phyloP scores from a whole-genome alignment of 1,140 invertebrate genomes.

The Carposina sasakii region DNA sequence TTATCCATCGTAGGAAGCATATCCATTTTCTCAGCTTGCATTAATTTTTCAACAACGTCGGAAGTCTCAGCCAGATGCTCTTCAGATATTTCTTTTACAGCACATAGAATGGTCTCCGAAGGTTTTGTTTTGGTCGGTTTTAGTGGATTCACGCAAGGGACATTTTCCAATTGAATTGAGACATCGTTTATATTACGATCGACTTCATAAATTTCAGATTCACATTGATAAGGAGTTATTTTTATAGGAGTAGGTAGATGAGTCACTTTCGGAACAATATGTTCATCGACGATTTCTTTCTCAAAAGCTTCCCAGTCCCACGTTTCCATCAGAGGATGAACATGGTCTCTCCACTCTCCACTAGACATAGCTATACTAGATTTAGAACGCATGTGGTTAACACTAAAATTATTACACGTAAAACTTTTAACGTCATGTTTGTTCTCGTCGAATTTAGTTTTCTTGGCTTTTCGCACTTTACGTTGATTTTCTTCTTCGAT shows the following conservation, averaged over 20 bases:
- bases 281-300: slow-evolving; percentile 59
- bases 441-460: slow-evolving; percentile 66
- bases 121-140: slow-evolving; percentile 73
- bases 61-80: slow-evolving; percentile 73
- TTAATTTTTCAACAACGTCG: slow-evolving; percentile 74
- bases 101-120: slow-evolving; percentile 65
- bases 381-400: slow-evolving; percentile 63
- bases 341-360: slow-evolving; percentile 75
- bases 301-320: slow-evolving; percentile 78
- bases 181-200: slow-evolving; percentile 68
- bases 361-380: slow-evolving; percentile 66
- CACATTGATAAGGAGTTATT: slow-evolving; percentile 67
- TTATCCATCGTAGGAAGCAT: slow-evolving; percentile 77
- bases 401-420: slow-evolving; percentile 50
- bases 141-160: slow-evolving; percentile 76
- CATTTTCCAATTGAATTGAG: slow-evolving; percentile 74
- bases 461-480: slow-evolving; percentile 60
- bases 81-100: slow-evolving; percentile 69
- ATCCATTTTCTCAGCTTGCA: slow-evolving; percentile 68
- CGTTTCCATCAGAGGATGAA: slow-evolving; percentile 73
- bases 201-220: slow-evolving; percentile 58
- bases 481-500: slow-evolving; percentile 63
- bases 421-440: slow-evolving; percentile 53
- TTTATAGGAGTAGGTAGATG: slow-evolving; percentile 71
- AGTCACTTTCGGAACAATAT: slow-evolving; percentile 55